Evolutionary conservation across 35 echinoderm and acorn worm genomes (phyloP).

Genomic region (Lytechinus pictus): DNA sequence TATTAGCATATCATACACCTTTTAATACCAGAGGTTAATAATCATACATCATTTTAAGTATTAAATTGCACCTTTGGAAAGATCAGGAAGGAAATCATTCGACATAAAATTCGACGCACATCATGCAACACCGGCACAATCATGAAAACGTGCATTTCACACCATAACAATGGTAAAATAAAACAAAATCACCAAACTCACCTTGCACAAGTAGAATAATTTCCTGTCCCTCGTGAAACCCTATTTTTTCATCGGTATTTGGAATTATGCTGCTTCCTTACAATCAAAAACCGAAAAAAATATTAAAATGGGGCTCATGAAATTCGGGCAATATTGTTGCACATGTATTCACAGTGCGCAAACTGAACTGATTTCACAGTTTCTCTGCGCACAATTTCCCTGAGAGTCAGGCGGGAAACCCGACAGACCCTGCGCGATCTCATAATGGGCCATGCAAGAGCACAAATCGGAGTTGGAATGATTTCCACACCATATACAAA

Average conservation of each 20-base stretch:
- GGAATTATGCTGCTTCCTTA: slow-evolving; percentile 4
- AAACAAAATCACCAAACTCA: neutral
- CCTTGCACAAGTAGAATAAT: slow-evolving; percentile 44
- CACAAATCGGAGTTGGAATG: neutral
- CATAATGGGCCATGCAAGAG: neutral
- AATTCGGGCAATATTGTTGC: slow-evolving; percentile 3
- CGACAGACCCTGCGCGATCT: neutral
- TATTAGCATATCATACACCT: neutral
- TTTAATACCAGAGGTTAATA: neutral
- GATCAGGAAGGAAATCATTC: slow-evolving; percentile 31
- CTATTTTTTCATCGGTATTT: slow-evolving; percentile 39
- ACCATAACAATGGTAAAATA: slow-evolving; percentile 2
- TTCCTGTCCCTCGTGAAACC: slow-evolving; percentile 6
- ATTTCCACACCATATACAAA: neutral
- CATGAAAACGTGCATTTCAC: slow-evolving; percentile 17
- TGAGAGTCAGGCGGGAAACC: slow-evolving; percentile 28
- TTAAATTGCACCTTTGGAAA: neutral
- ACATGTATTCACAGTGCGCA: slow-evolving; percentile 40
- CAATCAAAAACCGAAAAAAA: neutral
- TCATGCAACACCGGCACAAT: neutral
- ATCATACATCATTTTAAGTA: neutral
- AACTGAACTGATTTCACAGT: neutral
- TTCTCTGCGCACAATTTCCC: slow-evolving; percentile 20
- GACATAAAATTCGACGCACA: neutral
- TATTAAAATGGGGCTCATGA: neutral